A percentile compares a stretch with the other conserved stretches of the same genome.
phyloP scores from a whole-genome alignment of 2,113 vertebrate species.

The Tichodroma muraria region DNA sequence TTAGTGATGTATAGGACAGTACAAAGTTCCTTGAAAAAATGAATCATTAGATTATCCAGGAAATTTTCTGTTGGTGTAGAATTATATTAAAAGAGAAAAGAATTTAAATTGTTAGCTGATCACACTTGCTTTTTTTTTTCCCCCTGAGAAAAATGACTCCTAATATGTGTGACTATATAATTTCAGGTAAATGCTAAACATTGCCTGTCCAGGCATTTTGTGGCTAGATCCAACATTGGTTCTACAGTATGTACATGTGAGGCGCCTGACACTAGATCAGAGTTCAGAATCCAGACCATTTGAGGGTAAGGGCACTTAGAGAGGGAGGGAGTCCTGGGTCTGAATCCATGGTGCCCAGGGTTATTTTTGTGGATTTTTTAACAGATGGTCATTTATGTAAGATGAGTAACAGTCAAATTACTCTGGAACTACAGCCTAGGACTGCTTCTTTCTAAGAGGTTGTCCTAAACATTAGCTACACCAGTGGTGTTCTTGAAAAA shows the following conservation, averaged over 20 bases:
- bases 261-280: background rate
- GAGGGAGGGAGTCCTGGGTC: background rate
- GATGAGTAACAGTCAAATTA: background rate
- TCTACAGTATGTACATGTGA: background rate
- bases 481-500: background rate
- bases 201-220: background rate
- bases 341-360: background rate
- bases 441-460: background rate
- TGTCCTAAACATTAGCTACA: background rate
- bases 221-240: background rate
- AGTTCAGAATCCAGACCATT: background rate
- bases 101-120: background rate
- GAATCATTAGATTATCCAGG: background rate
- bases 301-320: background rate
- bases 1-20: background rate
- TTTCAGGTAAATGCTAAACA: background rate
- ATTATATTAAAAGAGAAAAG: background rate
- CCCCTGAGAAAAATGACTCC: background rate
- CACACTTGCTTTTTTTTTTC: background rate
- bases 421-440: background rate
- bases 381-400: slow-evolving; percentile 22
- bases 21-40: background rate
- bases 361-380: background rate
- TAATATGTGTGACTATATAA: background rate
- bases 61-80: background rate